Evolutionary conservation across 2,797 vertebrate genomes (phyloP).

Genomic region (Tokudaia tokunoshimensis): DNA sequence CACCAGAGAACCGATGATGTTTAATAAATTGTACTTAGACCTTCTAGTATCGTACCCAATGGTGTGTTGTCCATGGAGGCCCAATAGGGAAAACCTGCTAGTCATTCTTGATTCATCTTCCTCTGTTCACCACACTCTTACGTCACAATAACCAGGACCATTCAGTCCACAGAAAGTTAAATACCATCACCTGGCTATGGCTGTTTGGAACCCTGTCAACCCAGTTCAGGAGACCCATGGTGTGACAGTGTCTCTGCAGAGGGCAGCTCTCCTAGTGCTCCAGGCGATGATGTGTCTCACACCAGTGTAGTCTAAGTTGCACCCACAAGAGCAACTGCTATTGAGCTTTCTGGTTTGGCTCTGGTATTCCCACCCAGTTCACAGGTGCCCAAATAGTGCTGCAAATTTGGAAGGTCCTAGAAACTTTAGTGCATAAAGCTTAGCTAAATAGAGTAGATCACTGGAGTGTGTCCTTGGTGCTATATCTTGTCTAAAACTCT

Average conservation of each 20-base stretch:
- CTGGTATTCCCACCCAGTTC: background rate
- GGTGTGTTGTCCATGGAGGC: background rate
- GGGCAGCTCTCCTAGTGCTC: background rate
- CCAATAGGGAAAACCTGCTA: background rate
- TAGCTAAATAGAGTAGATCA: background rate
- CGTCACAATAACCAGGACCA: background rate
- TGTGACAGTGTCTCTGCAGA: background rate
- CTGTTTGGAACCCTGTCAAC: background rate
- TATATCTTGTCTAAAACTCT: background rate
- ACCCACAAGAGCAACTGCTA: background rate
- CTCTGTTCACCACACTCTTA: background rate
- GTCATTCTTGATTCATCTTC: background rate
- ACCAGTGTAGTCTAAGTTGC: background rate
- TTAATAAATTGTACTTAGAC: background rate
- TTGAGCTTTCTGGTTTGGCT: background rate
- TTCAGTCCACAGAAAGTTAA: background rate
- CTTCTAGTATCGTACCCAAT: background rate
- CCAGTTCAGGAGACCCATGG: background rate
- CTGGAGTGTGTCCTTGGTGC: background rate
- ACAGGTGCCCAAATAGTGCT: background rate
- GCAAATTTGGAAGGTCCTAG: background rate
- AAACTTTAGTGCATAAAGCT: background rate
- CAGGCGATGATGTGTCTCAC: background rate
- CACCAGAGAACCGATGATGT: background rate
- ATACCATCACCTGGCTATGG: background rate